Evolutionary conservation across 2,888 invertebrate species (phyloP).

Genomic region (Podotricha telesiphe): DNA sequence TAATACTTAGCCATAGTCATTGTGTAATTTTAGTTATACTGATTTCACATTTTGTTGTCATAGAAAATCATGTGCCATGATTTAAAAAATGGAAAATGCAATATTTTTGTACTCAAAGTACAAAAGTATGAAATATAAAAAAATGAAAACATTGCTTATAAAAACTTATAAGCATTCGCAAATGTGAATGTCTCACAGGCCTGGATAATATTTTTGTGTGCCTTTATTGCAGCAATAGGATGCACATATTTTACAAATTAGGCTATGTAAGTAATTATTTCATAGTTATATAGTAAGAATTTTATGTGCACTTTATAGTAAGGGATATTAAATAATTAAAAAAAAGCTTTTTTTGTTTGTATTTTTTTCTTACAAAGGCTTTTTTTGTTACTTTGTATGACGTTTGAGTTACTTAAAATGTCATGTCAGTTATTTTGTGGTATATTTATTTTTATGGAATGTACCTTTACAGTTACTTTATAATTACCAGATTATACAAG

Average conservation of each 20-base stretch:
- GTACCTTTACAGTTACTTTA: too few relatives aligned
- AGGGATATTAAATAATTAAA: not conserved
- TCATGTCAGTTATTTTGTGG: too few relatives aligned
- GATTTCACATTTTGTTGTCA: not conserved
- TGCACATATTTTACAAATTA: slow-evolving; percentile 18
- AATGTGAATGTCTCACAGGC: not conserved
- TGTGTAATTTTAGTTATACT: not conserved
- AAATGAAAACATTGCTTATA: not conserved
- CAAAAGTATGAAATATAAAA: not conserved
- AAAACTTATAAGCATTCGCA: not conserved
- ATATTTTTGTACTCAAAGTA: slow-evolving; percentile 8
- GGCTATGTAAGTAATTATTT: slow-evolving; percentile 2
- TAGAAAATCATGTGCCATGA: not conserved
- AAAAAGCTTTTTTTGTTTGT: not conserved
- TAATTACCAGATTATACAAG: too few relatives aligned
- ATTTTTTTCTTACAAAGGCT: too few relatives aligned
- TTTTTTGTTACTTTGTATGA: too few relatives aligned
- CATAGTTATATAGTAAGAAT: slow-evolving; percentile 7
- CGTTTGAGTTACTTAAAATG: too few relatives aligned
- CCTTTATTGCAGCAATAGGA: slow-evolving; percentile 32
- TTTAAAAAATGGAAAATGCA: not conserved
- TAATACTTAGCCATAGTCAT: not conserved
- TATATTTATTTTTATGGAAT: too few relatives aligned
- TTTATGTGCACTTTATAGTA: slow-evolving; percentile 23
- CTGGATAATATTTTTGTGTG: slow-evolving; percentile 14